These are phyloP conservation scores for Nycticryphes semicollaris DNA, from an alignment of 2,113 vertebrate species.

Conservation along the genomic window DNA sequence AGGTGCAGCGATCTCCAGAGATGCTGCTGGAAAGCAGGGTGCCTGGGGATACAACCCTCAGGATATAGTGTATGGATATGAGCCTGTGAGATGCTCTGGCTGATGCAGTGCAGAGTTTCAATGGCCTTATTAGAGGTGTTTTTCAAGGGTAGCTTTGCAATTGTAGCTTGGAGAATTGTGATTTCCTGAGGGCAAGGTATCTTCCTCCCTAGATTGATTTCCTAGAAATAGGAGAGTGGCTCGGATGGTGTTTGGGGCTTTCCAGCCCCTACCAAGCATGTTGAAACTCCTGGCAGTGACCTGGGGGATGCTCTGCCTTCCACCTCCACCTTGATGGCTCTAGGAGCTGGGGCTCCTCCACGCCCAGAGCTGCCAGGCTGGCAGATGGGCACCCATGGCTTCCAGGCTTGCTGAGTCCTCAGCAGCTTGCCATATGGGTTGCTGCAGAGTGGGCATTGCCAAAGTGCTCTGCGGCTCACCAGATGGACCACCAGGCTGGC, in stretches of 20 bases:
- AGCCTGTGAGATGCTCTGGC: fast-evolving
- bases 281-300: background rate
- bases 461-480: background rate
- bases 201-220: background rate
- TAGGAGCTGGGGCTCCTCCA: background rate
- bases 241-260: background rate
- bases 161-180: background rate
- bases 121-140: background rate
- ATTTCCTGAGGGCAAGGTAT: background rate
- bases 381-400: slow-evolving; percentile 45
- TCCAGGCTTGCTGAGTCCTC: background rate
- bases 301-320: background rate
- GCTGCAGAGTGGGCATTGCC: slow-evolving; percentile 1
- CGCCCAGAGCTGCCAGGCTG: background rate
- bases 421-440: slow-evolving; percentile 43
- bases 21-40: background rate
- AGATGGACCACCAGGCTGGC: slow-evolving; percentile 18
- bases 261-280: background rate
- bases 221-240: background rate
- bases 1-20: background rate
- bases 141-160: background rate
- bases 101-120: background rate
- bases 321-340: background rate
- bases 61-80: background rate
- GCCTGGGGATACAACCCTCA: background rate